Base-by-base conservation (phyloP, 2,113 vertebrate species). In the Alligator sinensis region DNA sequence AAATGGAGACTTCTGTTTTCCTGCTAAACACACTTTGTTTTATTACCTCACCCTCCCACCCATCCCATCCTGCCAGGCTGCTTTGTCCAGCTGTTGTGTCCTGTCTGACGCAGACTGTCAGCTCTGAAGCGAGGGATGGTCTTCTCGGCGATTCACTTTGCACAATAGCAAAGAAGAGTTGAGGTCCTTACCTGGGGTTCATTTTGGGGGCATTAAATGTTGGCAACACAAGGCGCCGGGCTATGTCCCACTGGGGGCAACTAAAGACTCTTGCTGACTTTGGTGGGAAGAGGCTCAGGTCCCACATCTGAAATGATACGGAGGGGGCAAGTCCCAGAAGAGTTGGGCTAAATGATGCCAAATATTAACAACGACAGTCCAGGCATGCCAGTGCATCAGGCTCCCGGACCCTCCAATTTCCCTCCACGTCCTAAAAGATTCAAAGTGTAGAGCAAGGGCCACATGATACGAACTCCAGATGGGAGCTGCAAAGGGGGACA, bases 1-100 rank as follows among this genome's bases (percentile, higher is more conserved):
- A 81, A 95, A 88, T 81, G 93, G 93, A 78, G 79, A 78, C 88
- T 91, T 76, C 11, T 76, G 74, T 62, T 95, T 95, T 88, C 59
- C 92, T 91, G 84, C 64, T 88, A 24, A 84, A 93, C 88, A 66
- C 63, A 74, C 58, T 4, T 58, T 9, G 16, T 27, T 91, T 88
- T 88, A 64, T 79, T 80, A 34, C 60, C 28, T 30, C 64, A 34
- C 17, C 22, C 59, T 62, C 24, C 77, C 11, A 22, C 59, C 24
- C 34, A 7, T 16, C 4, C 58, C 59, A 27, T 24, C 62, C 55
- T 18, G 24, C 63, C 66, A 54, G 54, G 25, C 64, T 58, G 14
- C 28, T 80, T 47, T 27, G 17, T 13, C 17, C 79, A 80, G 18
- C 79, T 54, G 21, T 58, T 27, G 8, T 59, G n/a, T 30, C 77